These are phyloP conservation scores for Toxonevra muliebris DNA, from an alignment of 2,888 invertebrate species.

Conservation along the genomic window DNA sequence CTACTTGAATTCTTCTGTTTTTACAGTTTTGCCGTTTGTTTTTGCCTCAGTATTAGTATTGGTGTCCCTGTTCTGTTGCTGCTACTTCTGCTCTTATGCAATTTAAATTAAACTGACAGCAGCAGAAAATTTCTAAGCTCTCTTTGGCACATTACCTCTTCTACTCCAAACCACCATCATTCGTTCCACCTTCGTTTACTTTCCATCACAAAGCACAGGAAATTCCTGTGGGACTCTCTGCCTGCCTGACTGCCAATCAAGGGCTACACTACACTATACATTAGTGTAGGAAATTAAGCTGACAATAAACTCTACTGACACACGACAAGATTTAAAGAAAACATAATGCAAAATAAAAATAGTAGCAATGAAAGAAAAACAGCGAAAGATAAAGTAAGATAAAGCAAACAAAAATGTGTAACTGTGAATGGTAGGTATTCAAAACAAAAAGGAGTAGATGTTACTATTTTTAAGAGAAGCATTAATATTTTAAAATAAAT, in stretches of 20 bases:
- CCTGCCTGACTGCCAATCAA: too few species aligned
- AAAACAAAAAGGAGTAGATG: too few species aligned
- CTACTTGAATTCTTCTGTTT: not conserved
- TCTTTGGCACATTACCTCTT: not conserved
- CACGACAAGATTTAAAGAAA: slow-evolving; percentile 20
- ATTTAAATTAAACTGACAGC: slow-evolving; percentile 19
- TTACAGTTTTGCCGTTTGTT: not conserved
- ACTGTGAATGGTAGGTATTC: too few species aligned
- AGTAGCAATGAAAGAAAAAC: not conserved
- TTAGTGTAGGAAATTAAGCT: slow-evolving; percentile 33
- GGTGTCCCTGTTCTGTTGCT: not conserved
- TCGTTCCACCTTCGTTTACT: not conserved
- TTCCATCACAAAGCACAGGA: not conserved
- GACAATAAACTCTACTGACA: slow-evolving; percentile 37
- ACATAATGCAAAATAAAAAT: not conserved
- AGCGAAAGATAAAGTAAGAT: not conserved
- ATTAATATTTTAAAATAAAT: too few species aligned
- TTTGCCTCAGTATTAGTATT: not conserved
- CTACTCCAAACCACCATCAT: not conserved
- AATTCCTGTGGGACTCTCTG: slow-evolving; percentile 25
- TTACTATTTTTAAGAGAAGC: too few species aligned
- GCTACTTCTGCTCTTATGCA: slow-evolving; percentile 6
- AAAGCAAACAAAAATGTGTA: not conserved
- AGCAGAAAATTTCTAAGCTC: slow-evolving; percentile 4
- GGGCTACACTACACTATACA: not conserved